These are phyloP conservation scores for Caenorhabditis sp. DNA, from an alignment of 2,888 invertebrate species.

Conservation along the genomic window DNA sequence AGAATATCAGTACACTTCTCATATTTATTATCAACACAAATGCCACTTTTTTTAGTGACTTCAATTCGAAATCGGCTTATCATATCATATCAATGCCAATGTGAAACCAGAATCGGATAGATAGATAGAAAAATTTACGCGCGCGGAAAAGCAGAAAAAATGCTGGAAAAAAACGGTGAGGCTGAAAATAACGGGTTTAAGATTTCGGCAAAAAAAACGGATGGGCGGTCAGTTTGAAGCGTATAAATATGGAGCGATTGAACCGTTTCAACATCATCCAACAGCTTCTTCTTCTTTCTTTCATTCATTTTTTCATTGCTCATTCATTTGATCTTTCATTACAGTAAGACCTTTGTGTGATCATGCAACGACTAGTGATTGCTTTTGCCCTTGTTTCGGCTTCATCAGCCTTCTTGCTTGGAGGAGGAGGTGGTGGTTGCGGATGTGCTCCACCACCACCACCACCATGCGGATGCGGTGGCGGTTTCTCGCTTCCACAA, in stretches of 20 bases:
- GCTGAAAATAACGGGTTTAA: no score
- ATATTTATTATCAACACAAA: neutral
- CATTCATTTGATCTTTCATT: neutral
- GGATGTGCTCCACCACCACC: slow-evolving; percentile 9
- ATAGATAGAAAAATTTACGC: neutral
- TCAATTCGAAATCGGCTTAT: neutral
- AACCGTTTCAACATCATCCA: neutral
- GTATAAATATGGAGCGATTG: neutral
- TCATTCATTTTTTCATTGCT: neutral
- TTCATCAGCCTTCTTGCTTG: slow-evolving; percentile 39
- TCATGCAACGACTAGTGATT: slow-evolving; percentile 40
- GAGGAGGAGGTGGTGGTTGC: slow-evolving; percentile 42
- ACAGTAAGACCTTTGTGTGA: neutral
- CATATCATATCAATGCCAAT: neutral
- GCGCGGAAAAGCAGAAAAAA: neutral
- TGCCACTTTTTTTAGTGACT: neutral
- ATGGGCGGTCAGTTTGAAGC: neutral
- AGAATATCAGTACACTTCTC: neutral
- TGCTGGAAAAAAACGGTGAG: neutral
- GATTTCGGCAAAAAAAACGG: no score
- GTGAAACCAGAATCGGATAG: neutral
- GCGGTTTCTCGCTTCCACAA: slow-evolving; percentile 33
- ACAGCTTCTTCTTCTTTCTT: neutral
- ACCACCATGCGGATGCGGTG: slow-evolving; percentile 16
- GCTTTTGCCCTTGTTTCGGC: slow-evolving; percentile 38